Base-by-base conservation (phyloP, 2,888 invertebrate genomes). In the Lasioglossum leucozonium region DNA sequence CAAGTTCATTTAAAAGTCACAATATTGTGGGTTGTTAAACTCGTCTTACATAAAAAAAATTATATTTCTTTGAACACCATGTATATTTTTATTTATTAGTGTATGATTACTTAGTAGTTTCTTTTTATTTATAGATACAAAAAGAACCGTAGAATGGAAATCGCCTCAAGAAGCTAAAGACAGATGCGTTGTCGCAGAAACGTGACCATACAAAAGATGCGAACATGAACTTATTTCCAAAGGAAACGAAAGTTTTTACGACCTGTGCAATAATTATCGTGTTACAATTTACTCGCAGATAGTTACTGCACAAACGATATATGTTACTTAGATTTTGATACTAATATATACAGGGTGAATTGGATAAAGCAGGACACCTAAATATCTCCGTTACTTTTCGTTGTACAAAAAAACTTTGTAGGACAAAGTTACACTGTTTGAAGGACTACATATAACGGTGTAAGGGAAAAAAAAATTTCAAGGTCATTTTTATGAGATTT, bases 131-230 rank as follows among this genome's bases (percentile, higher is more conserved):
- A 44, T 72, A 93, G 93, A 88, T 75, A 86, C 88, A 16, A 86
- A 83, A 37, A 88, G 76, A 2, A 91, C 91, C 13, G 86, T 89
- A 5, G 91, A 90, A n/a, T 95, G 93, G 92, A 93, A 91, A 79
- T 91, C 86, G 65, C 94, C 94, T 2, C 90, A 92, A 18, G 93
- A 94, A 65, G 94, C 94, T 0, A 81, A 72, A 18, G 88, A 81
- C 18, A 82, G 87, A 0, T 93, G 92, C 72, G 80, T 73, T 6
- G 80, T 78, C 62, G 88, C 89, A 10, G 88, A 91, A 42, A 30
- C 44, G 8, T 30, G 4, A 34, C 22, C 8, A 2, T 51, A 42
- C 6, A 65, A 44, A 34, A 69, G 51, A 4, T 18, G 0, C 10
- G 44, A 51, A 65, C 34, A 0, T 40, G 75, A 44, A 40, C 30